These are phyloP conservation scores for Leucopsar rothschildi DNA, from an alignment of 2,113 vertebrate genomes.

Conservation along the genomic window DNA sequence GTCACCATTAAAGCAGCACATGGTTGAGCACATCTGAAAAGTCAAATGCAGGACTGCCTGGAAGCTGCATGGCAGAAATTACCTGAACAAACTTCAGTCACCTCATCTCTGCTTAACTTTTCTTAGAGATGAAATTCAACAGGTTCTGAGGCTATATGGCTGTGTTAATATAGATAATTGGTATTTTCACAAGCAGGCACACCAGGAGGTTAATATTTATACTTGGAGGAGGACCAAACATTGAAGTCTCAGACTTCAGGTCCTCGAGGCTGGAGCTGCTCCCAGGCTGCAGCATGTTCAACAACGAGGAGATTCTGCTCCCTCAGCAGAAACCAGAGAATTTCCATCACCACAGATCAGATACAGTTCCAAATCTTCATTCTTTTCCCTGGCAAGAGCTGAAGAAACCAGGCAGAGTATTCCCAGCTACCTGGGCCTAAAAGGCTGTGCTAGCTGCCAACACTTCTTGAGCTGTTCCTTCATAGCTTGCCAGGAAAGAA, in stretches of 20 bases:
- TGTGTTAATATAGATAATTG: neutral
- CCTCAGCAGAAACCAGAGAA: slow-evolving; percentile 7
- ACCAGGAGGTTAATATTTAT: neutral
- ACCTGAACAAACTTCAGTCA: neutral
- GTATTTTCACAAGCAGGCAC: neutral
- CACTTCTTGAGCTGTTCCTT: neutral
- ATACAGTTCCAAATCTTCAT: neutral
- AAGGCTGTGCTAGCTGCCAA: neutral
- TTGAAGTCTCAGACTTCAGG: neutral
- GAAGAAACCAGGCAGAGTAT: neutral
- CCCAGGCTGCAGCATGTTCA: neutral
- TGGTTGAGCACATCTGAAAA: neutral
- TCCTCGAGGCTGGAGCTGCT: neutral
- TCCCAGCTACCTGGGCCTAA: neutral
- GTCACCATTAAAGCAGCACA: neutral
- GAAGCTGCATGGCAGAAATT: neutral
- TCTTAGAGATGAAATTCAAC: neutral
- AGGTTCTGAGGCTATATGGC: neutral
- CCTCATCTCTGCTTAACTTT: neutral
- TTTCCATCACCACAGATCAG: neutral
- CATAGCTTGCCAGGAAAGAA: slow-evolving; percentile 1
- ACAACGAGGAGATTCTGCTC: neutral
- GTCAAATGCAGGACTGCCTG: neutral
- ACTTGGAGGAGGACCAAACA: neutral
- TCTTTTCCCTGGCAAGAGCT: neutral